phyloP scores from a whole-genome alignment of 2,113 vertebrate species.

The Salvelinus sp. region DNA sequence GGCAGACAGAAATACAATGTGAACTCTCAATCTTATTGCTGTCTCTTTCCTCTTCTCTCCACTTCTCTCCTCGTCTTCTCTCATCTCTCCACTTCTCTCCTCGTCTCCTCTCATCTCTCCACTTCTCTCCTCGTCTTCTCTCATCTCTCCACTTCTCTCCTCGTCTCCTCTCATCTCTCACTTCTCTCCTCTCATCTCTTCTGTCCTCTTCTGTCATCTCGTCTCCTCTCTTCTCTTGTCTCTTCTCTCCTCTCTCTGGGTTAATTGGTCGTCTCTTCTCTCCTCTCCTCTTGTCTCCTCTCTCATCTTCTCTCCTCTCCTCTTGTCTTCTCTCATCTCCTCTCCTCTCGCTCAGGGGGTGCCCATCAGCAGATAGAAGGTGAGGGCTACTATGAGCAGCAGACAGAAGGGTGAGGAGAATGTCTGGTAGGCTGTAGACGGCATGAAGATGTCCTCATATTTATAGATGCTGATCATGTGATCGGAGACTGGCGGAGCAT shows the following conservation, averaged over 20 bases:
- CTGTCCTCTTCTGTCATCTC: no score
- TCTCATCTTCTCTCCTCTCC: background rate
- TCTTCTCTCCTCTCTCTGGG: background rate
- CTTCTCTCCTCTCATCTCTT: background rate
- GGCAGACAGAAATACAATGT: conserved; percentile 33
- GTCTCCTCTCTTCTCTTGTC: background rate
- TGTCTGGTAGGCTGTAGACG: conserved; percentile 97
- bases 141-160: background rate
- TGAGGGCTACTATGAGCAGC: conserved; percentile 97
- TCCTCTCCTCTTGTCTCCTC: no score
- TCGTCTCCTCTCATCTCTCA: background rate
- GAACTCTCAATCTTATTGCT: conserved; percentile 54
- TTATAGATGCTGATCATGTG: conserved; percentile 98
- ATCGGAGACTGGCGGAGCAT: conserved; percentile 92
- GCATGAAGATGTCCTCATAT: conserved; percentile 99
- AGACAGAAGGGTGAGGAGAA: conserved; percentile 97
- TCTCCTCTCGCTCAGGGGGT: conserved; percentile 80
- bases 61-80: no score
- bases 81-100: no score
- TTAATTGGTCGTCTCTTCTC: background rate
- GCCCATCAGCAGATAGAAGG: conserved; percentile 98
- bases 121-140: background rate
- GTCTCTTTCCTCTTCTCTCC: conserved; percentile 8
- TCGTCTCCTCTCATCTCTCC: no score
- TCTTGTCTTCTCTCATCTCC: background rate